Evolutionary conservation across 1,140 invertebrate genomes (phyloP), one percentile per base, ranked within the genome.

Genomic region (Hesperophylax magnus): DNA sequence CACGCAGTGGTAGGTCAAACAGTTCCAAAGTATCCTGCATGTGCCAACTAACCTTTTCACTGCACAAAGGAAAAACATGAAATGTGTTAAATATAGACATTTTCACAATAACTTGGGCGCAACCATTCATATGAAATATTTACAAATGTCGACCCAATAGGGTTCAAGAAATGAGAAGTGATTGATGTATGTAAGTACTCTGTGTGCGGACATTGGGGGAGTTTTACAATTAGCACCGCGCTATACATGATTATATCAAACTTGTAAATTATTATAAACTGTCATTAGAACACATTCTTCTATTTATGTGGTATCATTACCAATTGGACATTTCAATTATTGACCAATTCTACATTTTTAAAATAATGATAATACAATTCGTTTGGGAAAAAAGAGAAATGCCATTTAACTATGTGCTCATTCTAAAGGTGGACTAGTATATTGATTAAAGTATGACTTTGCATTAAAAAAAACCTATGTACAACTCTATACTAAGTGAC

Each of bases 161-260:
- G 65, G 31, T 39, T 9, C 31, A 34, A 47, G 20, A 54, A 20
- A 54, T 72, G 52, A 54, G n/a, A 22, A 54, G 22, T 72, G 69
- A 72, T 54, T 53, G 69, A 54, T 20, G 27, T 15, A 17, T 39
- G 27, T 22, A 72, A 72, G 69, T 53, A 24, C 20, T 72, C 69
- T 72, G 69, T 17, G 22, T 53, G 20, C 22, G 20, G 69, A 72
- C 47, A 54, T 54, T 72, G 7, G 18, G 47, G 69, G 69, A 72
- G 47, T 72, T 72, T 72, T 53, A 72, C 69, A 20, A 67, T 72
- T 72, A 72, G 69, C 69, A 72, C 69, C 69, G 53, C 69, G 53
- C 47, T 47, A 24, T 72, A 72, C 47, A 72, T 31, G 6, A 31
- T 67, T 31, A 67, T 31, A 67, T 34, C 63, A 34, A 67, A 54